Percentiles rank a stretch among this genome's conserved stretches.
These are phyloP conservation scores for Tyrophagus putrescentiae DNA, from an alignment of 1,140 invertebrate genomes.

Conservation along the genomic window DNA sequence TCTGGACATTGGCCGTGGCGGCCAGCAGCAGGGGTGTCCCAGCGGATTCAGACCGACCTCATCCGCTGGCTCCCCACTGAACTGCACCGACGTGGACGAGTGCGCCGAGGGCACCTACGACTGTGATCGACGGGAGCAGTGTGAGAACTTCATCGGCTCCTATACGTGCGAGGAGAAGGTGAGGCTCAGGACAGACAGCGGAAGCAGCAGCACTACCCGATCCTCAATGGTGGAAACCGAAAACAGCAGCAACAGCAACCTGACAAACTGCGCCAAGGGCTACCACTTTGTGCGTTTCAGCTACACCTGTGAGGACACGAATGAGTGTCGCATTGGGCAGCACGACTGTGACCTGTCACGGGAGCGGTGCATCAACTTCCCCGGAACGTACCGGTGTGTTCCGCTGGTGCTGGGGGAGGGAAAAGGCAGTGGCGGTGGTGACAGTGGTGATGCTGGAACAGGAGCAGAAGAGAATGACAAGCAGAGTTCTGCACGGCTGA, in stretches of 20 bases:
- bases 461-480: neutral
- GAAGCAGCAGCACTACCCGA: neutral
- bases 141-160: slow-evolving; percentile 4
- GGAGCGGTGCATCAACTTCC: slow-evolving; percentile 32
- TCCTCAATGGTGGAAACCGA: neutral
- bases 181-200: neutral
- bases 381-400: slow-evolving; percentile 35
- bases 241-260: neutral
- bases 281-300: slow-evolving; percentile 12
- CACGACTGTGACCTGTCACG: slow-evolving; percentile 24
- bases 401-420: too few relatives aligned
- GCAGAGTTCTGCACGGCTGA: neutral
- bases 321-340: slow-evolving; percentile 32
- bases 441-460: neutral
- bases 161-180: slow-evolving; percentile 4
- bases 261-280: slow-evolving; percentile 11
- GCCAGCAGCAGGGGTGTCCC: slow-evolving; percentile 11
- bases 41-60: neutral
- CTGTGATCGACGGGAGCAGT: slow-evolving; percentile 2
- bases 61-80: neutral
- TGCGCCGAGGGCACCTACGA: neutral
- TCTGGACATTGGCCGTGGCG: neutral
- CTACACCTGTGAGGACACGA: slow-evolving; percentile 29
- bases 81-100: slow-evolving; percentile 17
- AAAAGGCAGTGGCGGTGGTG: slow-evolving; percentile 12